These are phyloP conservation scores for Anolis carolinensis DNA, from an alignment of 2,113 vertebrate genomes.

Conservation along the genomic window DNA sequence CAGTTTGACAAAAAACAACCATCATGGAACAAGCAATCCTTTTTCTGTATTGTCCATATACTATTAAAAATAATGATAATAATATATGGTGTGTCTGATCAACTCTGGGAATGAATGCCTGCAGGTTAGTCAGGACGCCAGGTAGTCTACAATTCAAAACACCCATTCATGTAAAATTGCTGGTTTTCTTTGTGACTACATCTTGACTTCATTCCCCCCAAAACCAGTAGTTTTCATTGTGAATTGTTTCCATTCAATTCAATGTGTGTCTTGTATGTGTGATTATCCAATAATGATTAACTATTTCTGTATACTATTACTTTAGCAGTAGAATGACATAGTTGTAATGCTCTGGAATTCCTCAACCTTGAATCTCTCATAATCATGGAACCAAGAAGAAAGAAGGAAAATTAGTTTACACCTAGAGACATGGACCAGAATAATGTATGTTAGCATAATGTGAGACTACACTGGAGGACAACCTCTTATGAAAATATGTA, in stretches of 20 bases:
- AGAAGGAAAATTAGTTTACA: not conserved
- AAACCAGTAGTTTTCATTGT: conserved; percentile 68
- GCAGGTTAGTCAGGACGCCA: conserved; percentile 75
- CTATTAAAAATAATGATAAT: conserved; percentile 80
- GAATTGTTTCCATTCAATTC: conserved; percentile 69
- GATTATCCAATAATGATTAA: not conserved
- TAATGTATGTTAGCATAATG: no score
- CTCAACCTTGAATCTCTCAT: not conserved
- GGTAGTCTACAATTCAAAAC: conserved; percentile 76
- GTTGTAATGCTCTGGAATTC: not conserved
- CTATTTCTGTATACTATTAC: not conserved
- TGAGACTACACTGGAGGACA: no score
- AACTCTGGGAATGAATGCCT: conserved; percentile 75
- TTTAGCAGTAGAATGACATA: not conserved
- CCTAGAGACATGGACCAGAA: no score
- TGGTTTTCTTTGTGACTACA: conserved; percentile 73
- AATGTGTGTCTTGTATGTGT: conserved; percentile 14
- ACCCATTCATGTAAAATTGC: conserved; percentile 79
- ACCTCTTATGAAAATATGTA: no score
- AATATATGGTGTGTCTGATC: conserved; percentile 76
- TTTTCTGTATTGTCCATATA: conserved; percentile 69
- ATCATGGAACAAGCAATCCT: conserved; percentile 11
- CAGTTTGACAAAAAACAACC: conserved; percentile 36
- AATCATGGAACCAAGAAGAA: not conserved
- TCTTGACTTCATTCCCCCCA: conserved; percentile 74